Evolutionary conservation across 1,140 invertebrate genomes (phyloP), one percentile per base, ranked within the genome.

Genomic region (Mesaphorura yosii): DNA sequence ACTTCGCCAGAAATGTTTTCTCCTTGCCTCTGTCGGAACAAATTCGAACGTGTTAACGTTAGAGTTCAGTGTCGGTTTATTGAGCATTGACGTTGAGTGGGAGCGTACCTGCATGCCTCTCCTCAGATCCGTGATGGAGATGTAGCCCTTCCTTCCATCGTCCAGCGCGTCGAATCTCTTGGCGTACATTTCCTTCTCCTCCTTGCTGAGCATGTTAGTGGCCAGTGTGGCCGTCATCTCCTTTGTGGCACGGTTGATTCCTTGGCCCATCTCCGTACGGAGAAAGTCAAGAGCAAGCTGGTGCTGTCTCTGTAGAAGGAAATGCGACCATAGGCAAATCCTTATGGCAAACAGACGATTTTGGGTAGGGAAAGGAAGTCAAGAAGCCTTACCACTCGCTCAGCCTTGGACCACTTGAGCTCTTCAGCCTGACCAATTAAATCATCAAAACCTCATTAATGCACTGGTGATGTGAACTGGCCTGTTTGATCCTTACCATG

Each of bases 81-180:
- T n/a, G n/a, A n/a, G n/a, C n/a, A n/a, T n/a, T n/a, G n/a, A n/a
- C n/a, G n/a, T n/a, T n/a, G n/a, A n/a, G n/a, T n/a, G n/a, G 19
- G 25, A 37, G 60, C 64, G 66, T 76, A 95, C 92, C 83, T 97
- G 92, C 20, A 98, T 78, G 68, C 88, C 88, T 66, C 86, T 76
- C 56, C 93, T 76, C 53, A 98, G 88, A 70, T 98, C 95, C 69
- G 94, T 96, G 54, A 98, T 86, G 28, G 92, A 96, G 40, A 98
- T 92, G 66, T 91, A 98, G 62, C 95, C 95, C 69, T 98, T 98
- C 63, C 84, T 82, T 66, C 96, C 94, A 62, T 83, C 83, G 72
- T 98, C 95, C 52, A 98, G 83, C 55, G 87, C 79, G 66, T 93
- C 83, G 79, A 98, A 98, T 46, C 91, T 78, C 66, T 92, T 91